phyloP scores from a whole-genome alignment of 2,113 vertebrate genomes.

The Ictalurus punctatus region DNA sequence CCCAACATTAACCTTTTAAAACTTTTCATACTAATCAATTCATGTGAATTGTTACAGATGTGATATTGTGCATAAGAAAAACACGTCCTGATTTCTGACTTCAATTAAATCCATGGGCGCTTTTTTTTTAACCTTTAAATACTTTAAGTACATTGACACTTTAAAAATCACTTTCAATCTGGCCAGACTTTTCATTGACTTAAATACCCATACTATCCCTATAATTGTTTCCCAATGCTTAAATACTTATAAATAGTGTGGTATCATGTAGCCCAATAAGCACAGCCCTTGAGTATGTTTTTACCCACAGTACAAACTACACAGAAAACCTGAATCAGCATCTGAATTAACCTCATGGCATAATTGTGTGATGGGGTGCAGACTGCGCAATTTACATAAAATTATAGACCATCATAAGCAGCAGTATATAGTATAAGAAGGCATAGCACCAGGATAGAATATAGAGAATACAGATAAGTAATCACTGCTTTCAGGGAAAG shows the following conservation, averaged over 20 bases:
- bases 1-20: neutral
- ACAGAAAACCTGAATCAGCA: neutral
- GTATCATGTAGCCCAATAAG: neutral
- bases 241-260: neutral
- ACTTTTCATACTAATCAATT: neutral
- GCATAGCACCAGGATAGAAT: neutral
- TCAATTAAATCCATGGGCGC: neutral
- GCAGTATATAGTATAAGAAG: neutral
- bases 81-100: neutral
- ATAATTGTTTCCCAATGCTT: neutral
- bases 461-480: neutral
- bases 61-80: neutral
- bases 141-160: neutral
- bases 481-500: neutral
- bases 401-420: neutral
- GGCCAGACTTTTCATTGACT: neutral
- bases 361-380: neutral
- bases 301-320: neutral
- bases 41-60: neutral
- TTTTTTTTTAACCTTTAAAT: neutral
- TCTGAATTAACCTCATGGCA: neutral
- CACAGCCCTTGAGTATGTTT: neutral
- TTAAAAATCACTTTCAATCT: neutral
- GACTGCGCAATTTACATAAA: constrained; percentile 4
- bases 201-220: neutral